phyloP scores from a whole-genome alignment of 2,113 vertebrate genomes.

The Acanthisitta chloris region DNA sequence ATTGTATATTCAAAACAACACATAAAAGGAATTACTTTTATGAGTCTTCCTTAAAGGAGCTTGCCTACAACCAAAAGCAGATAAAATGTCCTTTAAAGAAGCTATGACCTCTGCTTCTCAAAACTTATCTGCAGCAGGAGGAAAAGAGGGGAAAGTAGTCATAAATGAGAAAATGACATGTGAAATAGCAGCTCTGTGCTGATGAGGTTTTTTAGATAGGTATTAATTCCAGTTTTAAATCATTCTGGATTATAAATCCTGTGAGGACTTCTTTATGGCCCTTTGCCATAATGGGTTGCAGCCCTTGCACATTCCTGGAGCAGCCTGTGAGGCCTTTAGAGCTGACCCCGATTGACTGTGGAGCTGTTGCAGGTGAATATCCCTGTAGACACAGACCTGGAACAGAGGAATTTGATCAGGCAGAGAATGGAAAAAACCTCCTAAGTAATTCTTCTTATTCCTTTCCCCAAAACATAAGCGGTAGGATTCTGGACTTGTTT shows the following conservation, averaged over 20 bases:
- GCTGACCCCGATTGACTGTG: not conserved
- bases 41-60: not conserved
- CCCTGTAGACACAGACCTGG: not conserved
- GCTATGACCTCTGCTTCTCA: not conserved
- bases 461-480: not conserved
- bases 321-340: not conserved
- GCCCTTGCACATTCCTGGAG: not conserved
- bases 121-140: not conserved
- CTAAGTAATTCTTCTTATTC: not conserved
- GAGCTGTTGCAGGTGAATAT: not conserved
- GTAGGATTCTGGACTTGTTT: not conserved
- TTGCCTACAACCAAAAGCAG: not conserved
- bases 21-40: not conserved
- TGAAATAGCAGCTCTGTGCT: not conserved
- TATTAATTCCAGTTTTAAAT: not conserved
- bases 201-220: not conserved
- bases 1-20: not conserved
- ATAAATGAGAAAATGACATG: not conserved
- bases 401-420: not conserved
- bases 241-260: not conserved
- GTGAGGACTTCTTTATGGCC: not conserved
- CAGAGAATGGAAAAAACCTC: not conserved
- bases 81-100: not conserved
- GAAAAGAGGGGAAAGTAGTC: not conserved
- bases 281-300: not conserved